Evolutionary conservation across 2,113 vertebrate species (phyloP), one percentile per base, ranked within the genome.

Genomic region (Oncorhynchus tshawytscha): DNA sequence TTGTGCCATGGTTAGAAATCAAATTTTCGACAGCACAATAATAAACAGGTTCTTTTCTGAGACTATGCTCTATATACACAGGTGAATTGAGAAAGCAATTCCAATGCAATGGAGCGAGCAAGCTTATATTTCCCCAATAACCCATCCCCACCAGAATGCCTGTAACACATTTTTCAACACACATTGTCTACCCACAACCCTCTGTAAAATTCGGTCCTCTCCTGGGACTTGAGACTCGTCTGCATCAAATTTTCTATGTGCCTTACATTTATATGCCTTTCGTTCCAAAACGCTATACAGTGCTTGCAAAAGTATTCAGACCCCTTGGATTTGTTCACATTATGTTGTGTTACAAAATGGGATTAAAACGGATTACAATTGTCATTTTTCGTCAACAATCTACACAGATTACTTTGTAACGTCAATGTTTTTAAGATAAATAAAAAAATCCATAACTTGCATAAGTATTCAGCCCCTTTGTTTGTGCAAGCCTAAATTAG

Each of bases 61-160:
- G 79, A 80, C 31, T 69, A 69, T 45, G 80, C 1, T 69, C 67
- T 49, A 72, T 77, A 72, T 77, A 72, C 73, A 18, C 82, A 86
- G 83, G 88, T 91, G 88, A 86, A 70, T 85, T 82, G 83, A 70
- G 88, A 80, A 82, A 84, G 88, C 81, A 89, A 90, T 91, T 91
- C 66, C 75, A 72, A 86, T 76, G 80, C 82, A 84, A 82, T 80
- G 76, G 83, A 92, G 88, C 84, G 72, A 79, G 78, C 71, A 60
- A 72, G 77, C 75, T 82, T 84, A 77, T 85, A 80, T 80, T 84
- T 86, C 85, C 75, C 72, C 80, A 90, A 89, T 86, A 86, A 89
- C 88, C 81, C 74, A 81, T 81, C 84, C 78, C 67, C 79, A 45
- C 59, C 82, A 73, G 70, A 82, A 68, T 78, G 73, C 72, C 72